Evolutionary conservation across 37 sponge, comb jelly and placozoan species (phyloP).

Genomic region (Theonella swinhoei): DNA sequence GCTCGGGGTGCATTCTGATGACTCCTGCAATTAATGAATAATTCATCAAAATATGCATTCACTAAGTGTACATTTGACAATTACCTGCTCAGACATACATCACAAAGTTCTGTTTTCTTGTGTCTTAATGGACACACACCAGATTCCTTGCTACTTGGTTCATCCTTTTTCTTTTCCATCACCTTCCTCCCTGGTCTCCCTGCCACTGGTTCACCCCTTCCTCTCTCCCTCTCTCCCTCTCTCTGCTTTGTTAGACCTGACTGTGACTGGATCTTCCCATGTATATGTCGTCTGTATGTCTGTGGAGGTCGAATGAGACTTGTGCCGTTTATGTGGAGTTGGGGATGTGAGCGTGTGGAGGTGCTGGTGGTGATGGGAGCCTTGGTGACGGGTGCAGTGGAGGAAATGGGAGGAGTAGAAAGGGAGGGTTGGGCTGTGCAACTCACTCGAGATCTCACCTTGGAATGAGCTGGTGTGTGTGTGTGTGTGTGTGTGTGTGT

Average conservation of each 20-base stretch:
- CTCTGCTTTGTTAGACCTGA: not conserved
- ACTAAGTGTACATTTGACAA: not conserved
- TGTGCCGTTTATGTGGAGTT: too few species aligned
- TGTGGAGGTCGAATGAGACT: not conserved
- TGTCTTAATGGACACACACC: constrained; percentile 47
- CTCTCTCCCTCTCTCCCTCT: constrained; percentile 2
- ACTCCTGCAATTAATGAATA: constrained; percentile 13
- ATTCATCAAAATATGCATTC: not conserved
- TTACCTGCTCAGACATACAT: constrained; percentile 54
- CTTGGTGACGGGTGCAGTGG: too few species aligned
- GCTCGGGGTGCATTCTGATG: constrained; percentile 78
- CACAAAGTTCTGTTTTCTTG: constrained; percentile 65
- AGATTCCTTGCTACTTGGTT: too few species aligned
- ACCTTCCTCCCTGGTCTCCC: not conserved
- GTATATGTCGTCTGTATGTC: not conserved
- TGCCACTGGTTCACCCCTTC: not conserved
- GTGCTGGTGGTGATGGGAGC: too few species aligned
- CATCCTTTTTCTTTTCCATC: too few species aligned
- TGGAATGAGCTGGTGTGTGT: too few species aligned
- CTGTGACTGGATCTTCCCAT: not conserved
- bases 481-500: too few species aligned
- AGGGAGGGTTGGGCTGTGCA: too few species aligned
- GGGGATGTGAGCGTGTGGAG: too few species aligned
- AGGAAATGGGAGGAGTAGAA: too few species aligned
- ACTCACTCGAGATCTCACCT: too few species aligned